phyloP scores from a whole-genome alignment of 2,113 vertebrate genomes.

The Malurus melanocephalus region DNA sequence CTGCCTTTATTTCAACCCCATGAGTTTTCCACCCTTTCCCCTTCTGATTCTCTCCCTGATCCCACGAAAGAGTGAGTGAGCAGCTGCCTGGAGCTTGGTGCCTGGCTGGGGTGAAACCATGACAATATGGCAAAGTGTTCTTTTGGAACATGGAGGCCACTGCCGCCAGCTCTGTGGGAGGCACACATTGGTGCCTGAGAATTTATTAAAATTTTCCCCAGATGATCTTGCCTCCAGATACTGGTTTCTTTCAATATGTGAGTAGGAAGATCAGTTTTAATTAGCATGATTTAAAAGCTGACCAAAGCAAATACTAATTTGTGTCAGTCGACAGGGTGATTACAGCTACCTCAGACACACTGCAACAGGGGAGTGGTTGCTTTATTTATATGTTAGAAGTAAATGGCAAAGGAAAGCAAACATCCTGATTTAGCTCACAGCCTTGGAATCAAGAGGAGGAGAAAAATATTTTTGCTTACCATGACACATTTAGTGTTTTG shows the following conservation, averaged over 20 bases:
- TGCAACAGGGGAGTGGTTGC: constrained; percentile 11
- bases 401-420: constrained; percentile 28
- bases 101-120: not conserved
- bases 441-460: not conserved
- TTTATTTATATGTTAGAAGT: constrained; percentile 8
- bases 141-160: not conserved
- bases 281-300: not conserved
- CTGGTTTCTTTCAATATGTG: not conserved
- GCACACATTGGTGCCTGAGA: not conserved
- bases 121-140: not conserved
- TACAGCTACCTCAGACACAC: not conserved
- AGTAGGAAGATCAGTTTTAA: not conserved
- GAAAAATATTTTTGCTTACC: constrained; percentile 2
- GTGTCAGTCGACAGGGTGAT: not conserved
- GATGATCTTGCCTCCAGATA: not conserved
- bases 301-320: constrained; percentile 9
- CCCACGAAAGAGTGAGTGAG: not conserved
- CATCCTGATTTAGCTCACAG: constrained; percentile 4
- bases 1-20: not conserved
- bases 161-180: not conserved
- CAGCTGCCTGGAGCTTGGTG: not conserved
- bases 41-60: not conserved
- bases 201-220: not conserved
- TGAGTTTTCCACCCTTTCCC: not conserved
- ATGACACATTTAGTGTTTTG: not conserved